phyloP scores from a whole-genome alignment of 1,140 invertebrate species.

The Cyphomyrmex costatus region DNA sequence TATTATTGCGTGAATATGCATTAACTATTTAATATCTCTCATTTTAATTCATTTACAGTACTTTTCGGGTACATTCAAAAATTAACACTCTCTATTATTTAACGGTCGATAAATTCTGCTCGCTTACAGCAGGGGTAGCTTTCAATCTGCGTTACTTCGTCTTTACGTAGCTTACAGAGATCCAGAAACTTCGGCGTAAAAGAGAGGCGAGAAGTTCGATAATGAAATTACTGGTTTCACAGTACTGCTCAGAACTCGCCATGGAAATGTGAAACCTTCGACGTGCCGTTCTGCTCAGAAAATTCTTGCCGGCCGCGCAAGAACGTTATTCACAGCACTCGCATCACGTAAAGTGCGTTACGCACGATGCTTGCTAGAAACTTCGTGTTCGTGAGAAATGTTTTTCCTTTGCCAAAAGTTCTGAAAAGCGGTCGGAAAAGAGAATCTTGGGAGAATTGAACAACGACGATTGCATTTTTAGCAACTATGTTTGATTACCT shows the following conservation, averaged over 20 bases:
- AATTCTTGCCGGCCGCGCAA: constrained; percentile 38
- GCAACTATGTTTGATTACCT: not conserved
- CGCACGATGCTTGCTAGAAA: constrained; percentile 43
- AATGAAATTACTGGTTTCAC: constrained; percentile 68
- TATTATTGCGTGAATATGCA: not conserved
- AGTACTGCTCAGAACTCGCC: constrained; percentile 36
- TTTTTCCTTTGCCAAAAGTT: constrained; percentile 45
- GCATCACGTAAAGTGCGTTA: constrained; percentile 58
- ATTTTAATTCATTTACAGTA: not conserved
- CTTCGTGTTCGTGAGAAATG: constrained; percentile 28
- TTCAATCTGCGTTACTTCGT: constrained; percentile 58
- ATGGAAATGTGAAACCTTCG: constrained; percentile 64
- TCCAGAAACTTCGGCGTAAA: constrained; percentile 57
- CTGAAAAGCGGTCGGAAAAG: constrained; percentile 12
- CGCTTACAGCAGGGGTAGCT: constrained; percentile 10
- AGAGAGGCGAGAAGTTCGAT: constrained; percentile 70
- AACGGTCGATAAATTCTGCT: constrained; percentile 22
- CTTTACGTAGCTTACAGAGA: constrained; percentile 44
- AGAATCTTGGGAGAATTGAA: not conserved
- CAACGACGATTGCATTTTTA: constrained; percentile 24
- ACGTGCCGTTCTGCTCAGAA: constrained; percentile 54
- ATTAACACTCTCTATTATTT: constrained; percentile 39
- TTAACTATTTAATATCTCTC: constrained; percentile 21
- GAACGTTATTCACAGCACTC: constrained; percentile 50
- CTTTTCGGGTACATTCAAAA: not conserved